Base-by-base conservation (phyloP, 2,888 invertebrate species). In the Neuroscelio doddi region DNA sequence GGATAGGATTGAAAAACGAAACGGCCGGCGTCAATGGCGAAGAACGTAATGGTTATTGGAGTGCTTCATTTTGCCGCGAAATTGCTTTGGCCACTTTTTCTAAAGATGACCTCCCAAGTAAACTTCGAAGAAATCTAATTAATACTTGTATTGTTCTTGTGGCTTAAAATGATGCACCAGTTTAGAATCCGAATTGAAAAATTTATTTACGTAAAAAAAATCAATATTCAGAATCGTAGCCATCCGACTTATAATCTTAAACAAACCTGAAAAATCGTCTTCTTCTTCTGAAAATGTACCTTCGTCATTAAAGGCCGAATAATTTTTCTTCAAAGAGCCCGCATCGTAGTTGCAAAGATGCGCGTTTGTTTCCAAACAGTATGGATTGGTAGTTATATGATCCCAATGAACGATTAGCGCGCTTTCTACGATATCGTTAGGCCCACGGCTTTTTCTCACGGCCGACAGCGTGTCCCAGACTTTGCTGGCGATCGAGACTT, bases 391-490 rank as follows among this genome's bases (percentile, higher is more conserved):
- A 1, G 38, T n/a, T 4, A 16, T 17, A n/a, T 38, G 38, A 39
- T 52, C 32, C 52, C 32, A 34, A 26, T 34, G 24, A 47, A 47
- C n/a, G 32, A 78, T 70, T 34, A 77, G 46, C 1, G 67, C 71
- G 9, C 71, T 66, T 7, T 70, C 69, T 24, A 70, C 64, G 53
- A 71, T 73, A 14, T 75, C 76, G 57, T 53, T 66, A 27, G 72
- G 69, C 17, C 68, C 73, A 2, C 76, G 74, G 12, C 45, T 71
- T 26, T 70, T 76, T 55, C 75, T 73, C 16, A 77, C 79, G 2
- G 77, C 76, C 15, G 73, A 71, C 8, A 80, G 67, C 8, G 78
- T 79, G 26, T 78, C 79, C 80, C 80, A 80, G 41, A 81, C 79
- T 59, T 76, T 78, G 9, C 75, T 72, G 21, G 79, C 80, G 1